phyloP scores from a whole-genome alignment of 2,888 invertebrate genomes.

The Ecliptopera silaceata region DNA sequence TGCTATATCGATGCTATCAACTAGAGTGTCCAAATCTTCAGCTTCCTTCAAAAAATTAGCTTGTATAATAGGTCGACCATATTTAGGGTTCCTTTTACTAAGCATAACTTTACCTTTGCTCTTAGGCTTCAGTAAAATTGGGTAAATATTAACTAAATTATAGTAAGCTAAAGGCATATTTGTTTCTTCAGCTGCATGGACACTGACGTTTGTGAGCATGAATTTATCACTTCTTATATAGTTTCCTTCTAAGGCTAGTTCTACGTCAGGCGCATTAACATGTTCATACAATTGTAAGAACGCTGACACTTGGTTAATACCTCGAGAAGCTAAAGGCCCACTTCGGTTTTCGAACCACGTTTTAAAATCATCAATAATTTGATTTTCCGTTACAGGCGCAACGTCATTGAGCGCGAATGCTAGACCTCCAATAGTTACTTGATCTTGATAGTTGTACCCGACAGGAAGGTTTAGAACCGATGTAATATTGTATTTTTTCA shows the following conservation, averaged over 20 bases:
- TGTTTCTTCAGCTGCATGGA: constrained; percentile 67
- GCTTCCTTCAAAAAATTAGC: constrained; percentile 73
- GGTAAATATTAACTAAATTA: constrained; percentile 72
- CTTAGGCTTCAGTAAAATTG: constrained; percentile 69
- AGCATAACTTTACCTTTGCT: constrained; percentile 72
- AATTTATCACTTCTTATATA: constrained; percentile 76
- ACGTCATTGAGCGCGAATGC: constrained; percentile 68
- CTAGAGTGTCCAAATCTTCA: constrained; percentile 72
- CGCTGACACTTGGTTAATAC: constrained; percentile 74
- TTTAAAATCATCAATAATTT: constrained; percentile 71
- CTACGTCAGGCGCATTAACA: constrained; percentile 72
- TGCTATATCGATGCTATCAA: constrained; percentile 75
- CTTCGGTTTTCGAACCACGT: constrained; percentile 71
- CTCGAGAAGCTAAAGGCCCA: constrained; percentile 71
- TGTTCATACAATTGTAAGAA: constrained; percentile 74
- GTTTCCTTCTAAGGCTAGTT: constrained; percentile 71
- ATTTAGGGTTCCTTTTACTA: constrained; percentile 74
- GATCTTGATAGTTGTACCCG: constrained; percentile 74
- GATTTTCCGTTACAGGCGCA: constrained; percentile 56
- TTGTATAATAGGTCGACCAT: constrained; percentile 73
- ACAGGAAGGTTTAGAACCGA: constrained; percentile 65
- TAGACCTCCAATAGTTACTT: constrained; percentile 73
- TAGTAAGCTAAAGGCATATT: constrained; percentile 72
- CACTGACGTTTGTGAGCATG: constrained; percentile 72
- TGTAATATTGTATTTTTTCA: constrained; percentile 67